phyloP scores from a whole-genome alignment of 2,888 invertebrate species.

The Cerastis rubricosa region DNA sequence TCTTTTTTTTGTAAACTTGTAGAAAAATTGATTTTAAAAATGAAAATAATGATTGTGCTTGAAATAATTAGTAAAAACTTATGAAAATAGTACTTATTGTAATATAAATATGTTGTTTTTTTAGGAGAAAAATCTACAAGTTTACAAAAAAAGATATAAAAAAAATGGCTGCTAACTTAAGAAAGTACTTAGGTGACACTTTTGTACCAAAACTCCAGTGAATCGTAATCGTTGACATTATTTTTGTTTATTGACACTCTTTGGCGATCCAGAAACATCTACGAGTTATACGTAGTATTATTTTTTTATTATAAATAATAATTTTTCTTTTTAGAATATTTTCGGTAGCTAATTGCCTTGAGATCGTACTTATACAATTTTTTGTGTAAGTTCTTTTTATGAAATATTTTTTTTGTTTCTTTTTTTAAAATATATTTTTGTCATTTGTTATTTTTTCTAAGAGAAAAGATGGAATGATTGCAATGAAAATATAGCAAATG shows the following conservation, averaged over 20 bases:
- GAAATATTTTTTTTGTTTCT: conserved; percentile 35
- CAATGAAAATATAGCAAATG: conserved; percentile 51
- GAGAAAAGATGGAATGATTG: not conserved
- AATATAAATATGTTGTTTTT: conserved; percentile 45
- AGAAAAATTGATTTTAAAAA: conserved; percentile 24
- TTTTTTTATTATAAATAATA: conserved; percentile 62
- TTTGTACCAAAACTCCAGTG: conserved; percentile 82
- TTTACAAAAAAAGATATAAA: conserved; percentile 60
- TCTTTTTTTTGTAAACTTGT: conserved; percentile 62
- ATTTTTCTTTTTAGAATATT: conserved; percentile 60
- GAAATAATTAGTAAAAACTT: conserved; percentile 49
- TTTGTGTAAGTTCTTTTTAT: conserved; percentile 50
- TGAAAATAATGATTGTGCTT: conserved; percentile 50
- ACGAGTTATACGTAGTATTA: conserved; percentile 68
- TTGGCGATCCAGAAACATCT: conserved; percentile 67
- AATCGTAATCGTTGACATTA: conserved; percentile 55
- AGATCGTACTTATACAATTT: conserved; percentile 61
- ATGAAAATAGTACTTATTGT: conserved; percentile 60
- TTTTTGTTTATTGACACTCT: conserved; percentile 43
- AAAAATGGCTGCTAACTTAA: conserved; percentile 85
- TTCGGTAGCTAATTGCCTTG: conserved; percentile 72
- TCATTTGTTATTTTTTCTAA: conserved; percentile 59
- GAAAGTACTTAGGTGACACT: conserved; percentile 78
- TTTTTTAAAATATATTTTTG: conserved; percentile 30
- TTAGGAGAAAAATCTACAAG: conserved; percentile 56